Percentiles rank a stretch among this genome's conserved stretches.
phyloP scores from a whole-genome alignment of 2,888 invertebrate genomes.

The Heliconius hortense region DNA sequence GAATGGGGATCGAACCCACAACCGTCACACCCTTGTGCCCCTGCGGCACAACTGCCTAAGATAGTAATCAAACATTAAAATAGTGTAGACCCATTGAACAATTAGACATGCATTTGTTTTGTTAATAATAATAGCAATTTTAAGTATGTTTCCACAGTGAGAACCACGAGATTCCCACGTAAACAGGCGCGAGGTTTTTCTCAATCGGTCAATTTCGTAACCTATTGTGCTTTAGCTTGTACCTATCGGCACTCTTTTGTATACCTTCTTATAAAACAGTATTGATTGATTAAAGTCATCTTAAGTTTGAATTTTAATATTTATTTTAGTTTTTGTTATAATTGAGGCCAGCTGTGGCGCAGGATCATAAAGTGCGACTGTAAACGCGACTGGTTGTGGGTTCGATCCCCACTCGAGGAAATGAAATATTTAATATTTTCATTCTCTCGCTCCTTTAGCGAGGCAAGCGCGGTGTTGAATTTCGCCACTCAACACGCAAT shows the following conservation, averaged over 20 bases:
- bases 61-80: slow-evolving; percentile 34
- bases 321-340: background rate
- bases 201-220: slow-evolving; percentile 75
- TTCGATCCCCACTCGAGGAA: background rate
- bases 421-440: background rate
- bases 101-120: slow-evolving; percentile 40
- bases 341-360: background rate
- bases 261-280: slow-evolving; percentile 6
- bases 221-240: slow-evolving; percentile 65
- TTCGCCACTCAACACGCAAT: no score
- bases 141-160: slow-evolving; percentile 46
- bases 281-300: background rate
- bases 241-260: slow-evolving; percentile 20
- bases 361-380: background rate
- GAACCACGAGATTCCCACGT: slow-evolving; percentile 60
- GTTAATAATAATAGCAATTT: slow-evolving; percentile 39
- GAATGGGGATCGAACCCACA: background rate
- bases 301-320: background rate
- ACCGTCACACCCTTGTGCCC: background rate
- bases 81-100: slow-evolving; percentile 32
- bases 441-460: background rate
- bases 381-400: background rate
- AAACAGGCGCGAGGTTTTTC: slow-evolving; percentile 68
- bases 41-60: background rate
- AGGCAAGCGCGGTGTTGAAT: background rate